Base-by-base conservation (phyloP, 2,113 vertebrate genomes). In the Osmerus eperlanus region DNA sequence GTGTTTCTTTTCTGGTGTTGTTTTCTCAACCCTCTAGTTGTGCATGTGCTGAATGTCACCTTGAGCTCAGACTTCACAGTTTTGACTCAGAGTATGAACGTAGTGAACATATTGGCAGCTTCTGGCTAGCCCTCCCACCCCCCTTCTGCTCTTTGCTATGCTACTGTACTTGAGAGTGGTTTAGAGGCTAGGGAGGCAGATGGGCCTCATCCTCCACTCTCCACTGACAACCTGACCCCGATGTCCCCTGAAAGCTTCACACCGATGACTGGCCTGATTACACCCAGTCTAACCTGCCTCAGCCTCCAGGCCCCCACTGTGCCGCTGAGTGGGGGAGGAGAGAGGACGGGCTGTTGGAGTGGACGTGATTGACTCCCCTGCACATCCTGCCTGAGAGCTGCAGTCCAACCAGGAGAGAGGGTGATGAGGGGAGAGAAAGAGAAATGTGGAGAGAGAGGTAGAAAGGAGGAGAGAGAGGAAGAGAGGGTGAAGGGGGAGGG, bases 291-390 rank as follows among this genome's bases (percentile, higher is more conserved):
- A 65, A 74, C 41, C 81, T 68, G 78, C 73, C 67, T 41, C 36
- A 67, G 77, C 65, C 81, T 69, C 18, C 28, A 41, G 79, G 83
- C 85, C 80, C 83, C 81, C 66, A 16, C 86, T 83, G 84, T 70
- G 70, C 3, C 41, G 7, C 78, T 81, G 67, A 78, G 75, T 78
- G 81, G 83, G 75, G 81, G 83, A 70, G 47, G 67, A 85, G 75
- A 80, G 74, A 70, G 79, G 25, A 36, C 11, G 18, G 61, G 25
- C 14, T 15, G 54, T 55, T 68, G 74, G 86, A 84, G 81, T 76
- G 84, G 76, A 83, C 79, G 79, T 89, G 90, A 91, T 85, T 88
- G 88, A 87, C 85, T 89, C 85, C 77, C 79, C 68, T 65, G 65
- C 76, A 78, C 79, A 78, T 68, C 68, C 79, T n/a, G 79, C 62